Conservation (phyloP, 2,113 vertebrate species). For the Sinocyclocheilus maitianheensis region DNA sequence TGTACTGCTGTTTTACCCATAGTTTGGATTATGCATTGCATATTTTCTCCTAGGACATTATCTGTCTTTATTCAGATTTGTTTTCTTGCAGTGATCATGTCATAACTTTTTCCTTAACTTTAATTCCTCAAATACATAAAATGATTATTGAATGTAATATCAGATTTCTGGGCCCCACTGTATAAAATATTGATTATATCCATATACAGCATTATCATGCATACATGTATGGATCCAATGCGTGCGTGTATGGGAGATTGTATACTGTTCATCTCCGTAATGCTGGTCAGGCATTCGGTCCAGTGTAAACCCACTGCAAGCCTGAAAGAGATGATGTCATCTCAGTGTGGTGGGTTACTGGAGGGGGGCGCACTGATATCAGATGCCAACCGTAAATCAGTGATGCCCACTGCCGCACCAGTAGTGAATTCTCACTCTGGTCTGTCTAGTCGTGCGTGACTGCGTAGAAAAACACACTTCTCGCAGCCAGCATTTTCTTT, state of each 20-base stretch:
- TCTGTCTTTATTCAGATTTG: not conserved
- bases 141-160: not conserved
- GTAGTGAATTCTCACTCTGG: not conserved
- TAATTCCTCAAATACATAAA: not conserved
- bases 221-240: not conserved
- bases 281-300: constrained; percentile 3
- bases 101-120: not conserved
- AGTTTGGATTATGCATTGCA: not conserved
- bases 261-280: not conserved
- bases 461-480: not conserved
- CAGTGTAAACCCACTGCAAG: constrained; percentile 21
- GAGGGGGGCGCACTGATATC: constrained; percentile 24
- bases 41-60: not conserved
- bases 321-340: constrained; percentile 57
- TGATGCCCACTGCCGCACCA: not conserved
- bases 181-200: not conserved
- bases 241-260: not conserved
- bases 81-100: not conserved
- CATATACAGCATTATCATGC: not conserved
- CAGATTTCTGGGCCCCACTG: not conserved
- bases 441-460: constrained; percentile 29
- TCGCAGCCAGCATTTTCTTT: no score
- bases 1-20: not conserved
- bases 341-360: constrained; percentile 36
- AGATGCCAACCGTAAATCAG: constrained; percentile 12